These are phyloP conservation scores for Idaea dimidiata DNA, from an alignment of 2,888 invertebrate genomes.

Conservation along the genomic window DNA sequence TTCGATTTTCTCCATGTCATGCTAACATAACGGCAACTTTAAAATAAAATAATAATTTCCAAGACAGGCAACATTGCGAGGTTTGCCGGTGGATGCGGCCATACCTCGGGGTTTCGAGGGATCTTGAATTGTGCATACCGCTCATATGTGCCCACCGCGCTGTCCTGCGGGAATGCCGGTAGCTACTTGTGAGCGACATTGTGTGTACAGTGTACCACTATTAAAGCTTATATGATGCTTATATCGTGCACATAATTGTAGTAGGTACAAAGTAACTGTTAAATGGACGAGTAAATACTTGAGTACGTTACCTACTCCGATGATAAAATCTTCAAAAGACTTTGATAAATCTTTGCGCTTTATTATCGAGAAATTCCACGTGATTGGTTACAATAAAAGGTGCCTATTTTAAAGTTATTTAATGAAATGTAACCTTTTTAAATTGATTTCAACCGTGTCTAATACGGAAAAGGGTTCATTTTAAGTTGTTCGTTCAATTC, in stretches of 20 bases:
- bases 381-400: background rate
- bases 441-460: background rate
- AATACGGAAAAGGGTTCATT: background rate
- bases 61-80: background rate
- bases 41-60: background rate
- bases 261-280: background rate
- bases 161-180: background rate
- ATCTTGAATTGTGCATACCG: conserved; percentile 2
- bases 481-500: background rate
- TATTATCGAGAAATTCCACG: background rate
- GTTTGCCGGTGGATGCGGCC: background rate
- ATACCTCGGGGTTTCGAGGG: conserved; percentile 1
- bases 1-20: background rate
- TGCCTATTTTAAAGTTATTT: background rate
- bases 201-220: background rate
- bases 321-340: background rate
- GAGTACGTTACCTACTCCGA: background rate
- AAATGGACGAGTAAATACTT: background rate
- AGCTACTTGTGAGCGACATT: background rate
- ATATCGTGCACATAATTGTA: background rate
- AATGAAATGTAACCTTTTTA: background rate
- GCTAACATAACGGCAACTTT: background rate
- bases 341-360: background rate
- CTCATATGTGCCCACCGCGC: conserved; percentile 1
- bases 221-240: background rate